These are phyloP conservation scores for Leptobrachium ailaonicum DNA, from an alignment of 2,113 vertebrate species.

Conservation along the genomic window DNA sequence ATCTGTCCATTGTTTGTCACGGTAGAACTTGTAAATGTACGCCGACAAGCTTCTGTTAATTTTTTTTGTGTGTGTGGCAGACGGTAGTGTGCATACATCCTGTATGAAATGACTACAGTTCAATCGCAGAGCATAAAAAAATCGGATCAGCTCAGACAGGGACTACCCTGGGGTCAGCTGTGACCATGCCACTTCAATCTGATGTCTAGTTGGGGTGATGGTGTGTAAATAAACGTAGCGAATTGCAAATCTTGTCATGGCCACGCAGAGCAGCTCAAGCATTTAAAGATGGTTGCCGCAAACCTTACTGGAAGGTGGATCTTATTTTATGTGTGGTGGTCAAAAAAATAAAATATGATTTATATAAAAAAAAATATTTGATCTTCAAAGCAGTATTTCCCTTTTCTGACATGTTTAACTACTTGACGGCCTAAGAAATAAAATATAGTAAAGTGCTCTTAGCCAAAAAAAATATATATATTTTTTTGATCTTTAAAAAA, in stretches of 20 bases:
- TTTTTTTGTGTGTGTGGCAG: conserved; percentile 65
- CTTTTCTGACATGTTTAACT: conserved; percentile 70
- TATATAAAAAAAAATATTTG: conserved; percentile 52
- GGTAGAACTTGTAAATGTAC: conserved; percentile 63
- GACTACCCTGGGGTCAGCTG: conserved; percentile 83
- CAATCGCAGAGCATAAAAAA: conserved; percentile 71
- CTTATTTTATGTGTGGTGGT: conserved; percentile 64
- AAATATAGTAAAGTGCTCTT: conserved; percentile 51
- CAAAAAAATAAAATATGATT: conserved; percentile 12
- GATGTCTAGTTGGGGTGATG: conserved; percentile 90
- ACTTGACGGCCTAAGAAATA: conserved; percentile 70
- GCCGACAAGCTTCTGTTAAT: conserved; percentile 77
- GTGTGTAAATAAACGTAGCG: conserved; percentile 91
- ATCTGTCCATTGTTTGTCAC: conserved; percentile 68
- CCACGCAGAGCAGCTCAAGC: conserved; percentile 81
- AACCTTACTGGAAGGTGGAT: conserved; percentile 82
- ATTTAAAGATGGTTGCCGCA: conserved; percentile 87
- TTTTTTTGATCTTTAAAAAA: conserved; percentile 47
- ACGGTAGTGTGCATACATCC: conserved; percentile 62
- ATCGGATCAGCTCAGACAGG: conserved; percentile 90
- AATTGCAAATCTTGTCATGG: conserved; percentile 87
- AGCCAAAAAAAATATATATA: background rate
- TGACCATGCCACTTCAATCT: conserved; percentile 77
- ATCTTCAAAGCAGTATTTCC: conserved; percentile 57
- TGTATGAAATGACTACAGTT: conserved; percentile 67